Percentiles rank a stretch among this genome's conserved stretches.
Evolutionary conservation across 1,140 invertebrate genomes (phyloP).

Genomic region (Cydia amplana): DNA sequence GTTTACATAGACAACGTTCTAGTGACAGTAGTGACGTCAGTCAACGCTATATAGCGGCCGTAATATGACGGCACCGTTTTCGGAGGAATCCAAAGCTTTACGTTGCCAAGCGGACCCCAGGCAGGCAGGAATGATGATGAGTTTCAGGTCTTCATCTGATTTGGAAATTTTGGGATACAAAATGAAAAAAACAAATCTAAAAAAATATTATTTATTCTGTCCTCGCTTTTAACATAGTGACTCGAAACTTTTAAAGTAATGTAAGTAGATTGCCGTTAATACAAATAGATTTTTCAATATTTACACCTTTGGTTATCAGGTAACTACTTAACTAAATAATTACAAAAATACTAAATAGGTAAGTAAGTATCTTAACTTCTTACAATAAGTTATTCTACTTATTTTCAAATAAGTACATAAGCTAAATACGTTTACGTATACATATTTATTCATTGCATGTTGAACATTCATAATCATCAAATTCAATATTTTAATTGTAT

Average conservation of each 20-base stretch:
- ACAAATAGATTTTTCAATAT: slow-evolving; percentile 41
- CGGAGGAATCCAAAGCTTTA: too few species aligned
- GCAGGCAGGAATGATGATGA: too few species aligned
- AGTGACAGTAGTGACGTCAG: too few species aligned
- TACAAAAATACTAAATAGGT: slow-evolving; percentile 29
- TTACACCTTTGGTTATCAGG: slow-evolving; percentile 65
- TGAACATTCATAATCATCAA: slow-evolving; percentile 8
- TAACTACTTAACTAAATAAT: slow-evolving; percentile 51
- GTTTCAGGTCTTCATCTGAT: too few species aligned
- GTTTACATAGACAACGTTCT: too few species aligned
- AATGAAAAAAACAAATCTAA: not conserved
- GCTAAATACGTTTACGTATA: not conserved
- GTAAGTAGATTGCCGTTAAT: slow-evolving; percentile 4
- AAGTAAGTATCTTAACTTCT: not conserved
- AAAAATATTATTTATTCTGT: slow-evolving; percentile 15
- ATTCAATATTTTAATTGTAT: slow-evolving; percentile 34
- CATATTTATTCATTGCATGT: not conserved
- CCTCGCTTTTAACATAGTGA: slow-evolving; percentile 44
- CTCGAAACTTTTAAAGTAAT: slow-evolving; percentile 44
- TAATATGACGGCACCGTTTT: too few species aligned
- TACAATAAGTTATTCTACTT: not conserved
- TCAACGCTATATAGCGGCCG: too few species aligned
- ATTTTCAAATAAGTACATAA: not conserved
- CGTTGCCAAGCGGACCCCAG: too few species aligned
- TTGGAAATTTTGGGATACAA: too few species aligned